Conservation (phyloP, 2,113 vertebrate species). For the Apteryx mantelli region DNA sequence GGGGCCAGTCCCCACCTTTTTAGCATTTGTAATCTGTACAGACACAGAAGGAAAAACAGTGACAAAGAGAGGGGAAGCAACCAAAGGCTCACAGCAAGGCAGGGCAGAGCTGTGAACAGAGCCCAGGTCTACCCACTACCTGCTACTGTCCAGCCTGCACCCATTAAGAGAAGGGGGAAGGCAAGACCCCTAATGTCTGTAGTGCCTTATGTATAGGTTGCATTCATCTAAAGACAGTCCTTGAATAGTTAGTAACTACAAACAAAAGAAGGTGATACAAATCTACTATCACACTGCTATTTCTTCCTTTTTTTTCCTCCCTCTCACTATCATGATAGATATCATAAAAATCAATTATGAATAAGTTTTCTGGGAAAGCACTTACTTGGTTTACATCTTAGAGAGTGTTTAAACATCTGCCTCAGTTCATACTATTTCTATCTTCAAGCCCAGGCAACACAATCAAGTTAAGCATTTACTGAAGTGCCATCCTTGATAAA, state of each 20-base stretch:
- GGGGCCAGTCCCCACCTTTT: neutral
- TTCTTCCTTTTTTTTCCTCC: neutral
- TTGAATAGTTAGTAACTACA: neutral
- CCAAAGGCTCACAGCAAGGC: neutral
- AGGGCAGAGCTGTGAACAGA: neutral
- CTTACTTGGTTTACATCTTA: neutral
- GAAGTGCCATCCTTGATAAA: neutral
- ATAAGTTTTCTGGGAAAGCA: neutral
- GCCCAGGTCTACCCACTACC: neutral
- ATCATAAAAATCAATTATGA: neutral
- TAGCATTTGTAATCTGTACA: neutral
- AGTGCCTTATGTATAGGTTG: neutral
- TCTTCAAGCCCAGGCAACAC: neutral
- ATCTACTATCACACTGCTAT: neutral
- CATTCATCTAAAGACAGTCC: neutral
- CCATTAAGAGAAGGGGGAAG: neutral
- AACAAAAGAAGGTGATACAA: neutral
- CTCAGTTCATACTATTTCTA: neutral
- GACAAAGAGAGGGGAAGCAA: neutral
- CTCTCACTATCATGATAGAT: neutral
- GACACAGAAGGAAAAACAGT: neutral
- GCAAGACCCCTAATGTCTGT: neutral
- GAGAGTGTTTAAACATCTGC: conserved; percentile 3
- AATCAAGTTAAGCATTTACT: conserved; percentile 10
- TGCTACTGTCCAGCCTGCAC: accelerated